A percentile compares a stretch with the other conserved stretches of the same genome.
Conservation (phyloP, 1,140 invertebrate species). For the Ruditapes philippinarum region DNA sequence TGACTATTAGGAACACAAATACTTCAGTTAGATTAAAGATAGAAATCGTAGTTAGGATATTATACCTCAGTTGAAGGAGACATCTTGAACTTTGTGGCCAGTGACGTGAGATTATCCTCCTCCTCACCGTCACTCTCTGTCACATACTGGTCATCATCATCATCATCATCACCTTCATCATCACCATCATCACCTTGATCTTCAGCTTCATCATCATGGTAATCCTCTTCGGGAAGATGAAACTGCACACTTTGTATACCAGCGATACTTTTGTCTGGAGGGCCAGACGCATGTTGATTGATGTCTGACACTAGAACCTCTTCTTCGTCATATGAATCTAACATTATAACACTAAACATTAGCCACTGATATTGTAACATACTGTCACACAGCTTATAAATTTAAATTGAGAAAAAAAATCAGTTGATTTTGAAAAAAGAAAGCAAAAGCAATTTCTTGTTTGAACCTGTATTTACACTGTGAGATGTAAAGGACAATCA, state of each 20-base stretch:
- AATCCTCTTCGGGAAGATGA: background rate
- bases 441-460: background rate
- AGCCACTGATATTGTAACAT: too few relatives aligned
- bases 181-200: conserved; percentile 39
- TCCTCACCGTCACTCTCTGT: conserved; percentile 52
- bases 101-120: background rate
- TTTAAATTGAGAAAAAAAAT: too few relatives aligned
- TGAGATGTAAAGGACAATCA: background rate
- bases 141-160: conserved; percentile 63
- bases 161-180: conserved; percentile 53
- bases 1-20: background rate
- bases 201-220: conserved; percentile 47
- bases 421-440: too few relatives aligned
- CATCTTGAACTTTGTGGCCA: background rate
- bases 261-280: background rate
- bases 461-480: background rate
- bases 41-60: too few relatives aligned
- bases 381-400: too few relatives aligned
- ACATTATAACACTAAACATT: too few relatives aligned
- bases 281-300: conserved; percentile 40
- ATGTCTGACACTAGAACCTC: conserved; percentile 27
- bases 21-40: too few relatives aligned
- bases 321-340: conserved; percentile 57
- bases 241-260: background rate
- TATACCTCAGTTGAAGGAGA: background rate